A percentile compares a stretch with the other conserved stretches of the same genome.
Evolutionary conservation across 2,888 invertebrate species (phyloP).

Genomic region (Eulithis prunata): DNA sequence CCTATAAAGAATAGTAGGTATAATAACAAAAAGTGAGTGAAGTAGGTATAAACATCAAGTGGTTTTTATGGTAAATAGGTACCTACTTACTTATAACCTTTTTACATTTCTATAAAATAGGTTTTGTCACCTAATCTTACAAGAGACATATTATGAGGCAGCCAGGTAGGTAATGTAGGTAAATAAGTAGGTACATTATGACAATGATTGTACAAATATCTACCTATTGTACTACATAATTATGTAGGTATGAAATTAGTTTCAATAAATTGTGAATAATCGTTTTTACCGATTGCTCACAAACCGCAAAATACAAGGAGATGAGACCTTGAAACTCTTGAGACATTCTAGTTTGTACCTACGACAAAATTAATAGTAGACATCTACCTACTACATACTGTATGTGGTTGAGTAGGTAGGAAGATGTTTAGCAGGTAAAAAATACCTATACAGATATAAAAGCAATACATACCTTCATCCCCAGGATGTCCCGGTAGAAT

Average conservation of each 20-base stretch:
- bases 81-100: too few species aligned
- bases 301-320: neutral
- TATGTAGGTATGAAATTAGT: neutral
- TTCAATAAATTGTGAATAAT: slow-evolving; percentile 11
- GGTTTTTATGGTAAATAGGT: too few species aligned
- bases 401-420: too few species aligned
- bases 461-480: slow-evolving; percentile 92
- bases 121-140: too few species aligned
- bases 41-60: too few species aligned
- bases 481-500: slow-evolving; percentile 95
- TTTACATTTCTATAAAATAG: too few species aligned
- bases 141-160: neutral
- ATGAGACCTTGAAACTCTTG: slow-evolving; percentile 8
- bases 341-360: neutral
- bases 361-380: too few species aligned
- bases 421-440: too few species aligned
- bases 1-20: slow-evolving; percentile 74
- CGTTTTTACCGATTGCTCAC: slow-evolving; percentile 15
- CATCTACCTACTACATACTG: too few species aligned
- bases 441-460: neutral
- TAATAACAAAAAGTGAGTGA: too few species aligned
- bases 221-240: too few species aligned
- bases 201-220: neutral
- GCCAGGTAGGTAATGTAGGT: neutral
- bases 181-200: neutral